Conservation (phyloP, 2,113 vertebrate species). For the Willisornis vidua region DNA sequence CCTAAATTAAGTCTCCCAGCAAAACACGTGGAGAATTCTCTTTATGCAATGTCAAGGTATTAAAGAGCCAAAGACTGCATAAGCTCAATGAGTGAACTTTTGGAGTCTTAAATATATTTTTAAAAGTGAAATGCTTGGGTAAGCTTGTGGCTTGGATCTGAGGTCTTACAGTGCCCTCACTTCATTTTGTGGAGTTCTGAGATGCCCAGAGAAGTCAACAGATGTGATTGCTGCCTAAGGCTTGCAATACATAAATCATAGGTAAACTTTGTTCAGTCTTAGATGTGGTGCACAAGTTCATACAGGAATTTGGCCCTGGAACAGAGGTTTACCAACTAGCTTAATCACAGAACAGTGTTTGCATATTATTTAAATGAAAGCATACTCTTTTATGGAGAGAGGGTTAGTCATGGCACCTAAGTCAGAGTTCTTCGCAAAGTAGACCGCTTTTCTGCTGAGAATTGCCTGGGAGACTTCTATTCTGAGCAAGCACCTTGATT, state of each 20-base stretch:
- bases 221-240: background rate
- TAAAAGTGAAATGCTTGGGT: too few species aligned
- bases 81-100: too few species aligned
- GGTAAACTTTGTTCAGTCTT: background rate
- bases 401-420: background rate
- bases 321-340: background rate
- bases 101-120: too few species aligned
- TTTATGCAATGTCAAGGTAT: too few species aligned
- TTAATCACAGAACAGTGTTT: background rate
- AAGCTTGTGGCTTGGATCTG: too few species aligned
- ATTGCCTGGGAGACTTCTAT: background rate
- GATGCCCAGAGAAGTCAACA: background rate
- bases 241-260: background rate
- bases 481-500: background rate
- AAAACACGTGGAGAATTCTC: too few species aligned
- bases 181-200: background rate
- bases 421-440: background rate
- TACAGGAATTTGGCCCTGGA: background rate
- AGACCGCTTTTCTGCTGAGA: background rate
- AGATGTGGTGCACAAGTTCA: background rate
- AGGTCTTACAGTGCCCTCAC: background rate
- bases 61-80: too few species aligned
- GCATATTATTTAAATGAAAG: background rate
- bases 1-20: too few species aligned
- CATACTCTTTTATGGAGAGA: background rate